Conservation (phyloP, 2,113 vertebrate species). For the Progne subis region DNA sequence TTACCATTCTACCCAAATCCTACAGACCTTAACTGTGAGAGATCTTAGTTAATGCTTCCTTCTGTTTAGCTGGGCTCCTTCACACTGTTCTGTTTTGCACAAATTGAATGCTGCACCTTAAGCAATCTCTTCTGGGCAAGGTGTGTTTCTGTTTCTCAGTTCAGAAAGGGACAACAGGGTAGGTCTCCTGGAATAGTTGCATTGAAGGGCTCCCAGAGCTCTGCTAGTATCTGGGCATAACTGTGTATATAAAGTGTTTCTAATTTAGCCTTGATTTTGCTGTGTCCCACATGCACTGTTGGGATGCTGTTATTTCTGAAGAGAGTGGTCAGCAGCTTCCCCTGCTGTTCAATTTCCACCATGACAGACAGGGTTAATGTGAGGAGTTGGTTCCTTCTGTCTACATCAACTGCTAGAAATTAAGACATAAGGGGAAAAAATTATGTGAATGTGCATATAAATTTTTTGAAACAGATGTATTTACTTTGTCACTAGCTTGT, state of each 20-base stretch:
- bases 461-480: conserved; percentile 27
- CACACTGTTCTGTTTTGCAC: neutral
- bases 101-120: neutral
- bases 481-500: conserved; percentile 52
- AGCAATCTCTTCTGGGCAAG: neutral
- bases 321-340: neutral
- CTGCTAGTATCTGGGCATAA: neutral
- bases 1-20: neutral
- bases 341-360: neutral
- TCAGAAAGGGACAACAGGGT: neutral
- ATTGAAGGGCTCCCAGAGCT: neutral
- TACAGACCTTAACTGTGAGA: neutral
- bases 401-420: neutral
- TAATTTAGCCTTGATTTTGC: neutral
- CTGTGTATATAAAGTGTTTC: neutral
- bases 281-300: neutral
- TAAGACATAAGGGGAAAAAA: neutral
- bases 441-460: neutral
- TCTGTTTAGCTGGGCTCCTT: neutral
- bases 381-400: neutral
- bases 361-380: neutral
- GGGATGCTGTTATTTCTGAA: neutral
- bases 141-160: neutral
- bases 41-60: neutral
- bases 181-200: neutral